These are phyloP conservation scores for Callimorpha dominula DNA, from an alignment of 2,888 invertebrate genomes.

Conservation along the genomic window DNA sequence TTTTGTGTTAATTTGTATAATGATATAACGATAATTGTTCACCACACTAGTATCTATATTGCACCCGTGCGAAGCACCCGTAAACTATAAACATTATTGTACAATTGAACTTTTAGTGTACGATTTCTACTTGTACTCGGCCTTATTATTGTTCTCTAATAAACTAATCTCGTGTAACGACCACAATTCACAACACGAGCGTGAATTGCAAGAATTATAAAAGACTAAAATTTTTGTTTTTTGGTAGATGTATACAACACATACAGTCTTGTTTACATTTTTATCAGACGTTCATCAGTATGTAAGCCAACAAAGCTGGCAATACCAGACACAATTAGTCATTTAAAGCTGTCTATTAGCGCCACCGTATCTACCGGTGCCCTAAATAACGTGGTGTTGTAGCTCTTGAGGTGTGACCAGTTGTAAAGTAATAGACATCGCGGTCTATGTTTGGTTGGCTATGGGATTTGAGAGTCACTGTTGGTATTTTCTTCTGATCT, in stretches of 20 bases:
- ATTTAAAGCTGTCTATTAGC: slow-evolving; percentile 38
- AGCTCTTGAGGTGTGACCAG: slow-evolving; percentile 29
- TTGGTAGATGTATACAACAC: slow-evolving; percentile 2
- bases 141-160: not conserved
- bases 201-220: not conserved
- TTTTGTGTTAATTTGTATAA: too few species aligned
- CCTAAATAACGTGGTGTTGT: slow-evolving; percentile 40
- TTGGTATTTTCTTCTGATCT: not conserved
- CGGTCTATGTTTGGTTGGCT: slow-evolving; percentile 20
- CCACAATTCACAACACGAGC: not conserved
- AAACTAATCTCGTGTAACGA: not conserved
- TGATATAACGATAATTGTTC: too few species aligned
- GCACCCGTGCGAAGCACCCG: too few species aligned
- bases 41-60: too few species aligned
- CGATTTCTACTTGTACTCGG: not conserved
- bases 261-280: not conserved
- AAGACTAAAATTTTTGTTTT: slow-evolving; percentile 8
- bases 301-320: slow-evolving; percentile 6
- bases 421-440: slow-evolving; percentile 37
- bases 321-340: slow-evolving; percentile 30
- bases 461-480: not conserved
- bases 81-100: too few species aligned
- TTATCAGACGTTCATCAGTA: not conserved
- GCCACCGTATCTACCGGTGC: slow-evolving; percentile 18
- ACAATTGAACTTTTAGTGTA: too few species aligned